phyloP scores from a whole-genome alignment of 2,888 invertebrate species.

The Parnassius glacialis region DNA sequence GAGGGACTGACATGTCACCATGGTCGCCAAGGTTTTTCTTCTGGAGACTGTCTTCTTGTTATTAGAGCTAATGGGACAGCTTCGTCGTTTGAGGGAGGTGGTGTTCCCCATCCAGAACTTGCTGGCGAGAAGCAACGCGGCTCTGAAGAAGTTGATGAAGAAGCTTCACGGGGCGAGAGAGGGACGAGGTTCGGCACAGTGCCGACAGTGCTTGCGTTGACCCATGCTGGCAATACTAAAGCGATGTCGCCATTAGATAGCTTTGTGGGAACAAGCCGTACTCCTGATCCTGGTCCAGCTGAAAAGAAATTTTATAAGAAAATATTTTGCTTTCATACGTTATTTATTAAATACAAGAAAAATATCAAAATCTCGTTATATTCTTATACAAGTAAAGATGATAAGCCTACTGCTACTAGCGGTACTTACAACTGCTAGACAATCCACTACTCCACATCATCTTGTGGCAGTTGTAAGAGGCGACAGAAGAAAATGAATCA shows the following conservation, averaged over 20 bases:
- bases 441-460: too few relatives aligned
- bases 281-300: conserved; percentile 85
- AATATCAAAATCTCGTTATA: too few relatives aligned
- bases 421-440: too few relatives aligned
- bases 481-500: too few relatives aligned
- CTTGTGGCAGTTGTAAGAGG: too few relatives aligned
- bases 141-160: conserved; percentile 84
- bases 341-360: not conserved
- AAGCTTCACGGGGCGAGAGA: conserved; percentile 87
- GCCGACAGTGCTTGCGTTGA: conserved; percentile 72
- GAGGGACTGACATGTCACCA: conserved; percentile 82
- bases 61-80: conserved; percentile 86
- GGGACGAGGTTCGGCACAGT: conserved; percentile 86
- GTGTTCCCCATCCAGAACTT: conserved; percentile 74
- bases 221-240: conserved; percentile 86
- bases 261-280: conserved; percentile 90
- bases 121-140: conserved; percentile 82
- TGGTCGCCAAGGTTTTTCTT: conserved; percentile 91
- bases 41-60: conserved; percentile 83
- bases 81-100: conserved; percentile 67
- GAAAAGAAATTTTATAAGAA: conserved; percentile 38
- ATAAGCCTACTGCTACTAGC: too few relatives aligned
- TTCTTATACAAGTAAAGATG: not conserved
- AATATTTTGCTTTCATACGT: too few relatives aligned
- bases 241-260: conserved; percentile 92